Base-by-base conservation (phyloP, 2,113 vertebrate species). In the Ancistrus triradiatus region DNA sequence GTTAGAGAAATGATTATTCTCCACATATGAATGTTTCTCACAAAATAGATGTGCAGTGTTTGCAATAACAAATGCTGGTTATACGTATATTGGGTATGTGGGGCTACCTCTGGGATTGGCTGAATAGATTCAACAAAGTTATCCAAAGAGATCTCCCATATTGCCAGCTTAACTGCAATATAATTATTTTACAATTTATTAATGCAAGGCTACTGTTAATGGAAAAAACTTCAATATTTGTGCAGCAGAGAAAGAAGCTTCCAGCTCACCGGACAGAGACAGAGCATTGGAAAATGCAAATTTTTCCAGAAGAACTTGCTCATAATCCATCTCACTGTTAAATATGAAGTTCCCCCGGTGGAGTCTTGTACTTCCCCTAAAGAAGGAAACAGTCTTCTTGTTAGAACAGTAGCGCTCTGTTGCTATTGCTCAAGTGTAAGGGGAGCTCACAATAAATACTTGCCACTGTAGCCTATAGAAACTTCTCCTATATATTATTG, bases 211-310 rank as follows among this genome's bases (percentile, higher is more conserved):
- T 38, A 55, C 31, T 25, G 9, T 31, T 33, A 42, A 0, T 6
- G 2, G 3, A 13, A 28, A 33, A 21, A n/a, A n/a, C n/a, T n/a
- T n/a, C n/a, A n/a, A n/a, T n/a, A n/a, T 27, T 31, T 11, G 19
- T 42, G 2, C n/a, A 24, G 58, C 1, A 40, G 0, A 0, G 24
- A 18, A 21, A 27, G 0, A 43, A 17, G 6, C 3, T 9, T 66
- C 22, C 22, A 31, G 9, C 87, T 84, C 72, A 98, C 95, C 96
- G 75, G 96, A 99, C 50, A 98, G 85, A 77, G 91, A 94, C 7
- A 99, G 86, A 0, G 96, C 95, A 63, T 99, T 99, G 43, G 96
- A 99, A 86, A 99, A 99, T 2, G 96, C 95, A 80, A 96, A 99
- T 72, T 98, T 98, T 77, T 96, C 91, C 70, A 99, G 80, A 75